A percentile compares a stretch with the other conserved stretches of the same genome.
Evolutionary conservation across 1,140 invertebrate species (phyloP).

Genomic region (Schmidtea mediterranea): DNA sequence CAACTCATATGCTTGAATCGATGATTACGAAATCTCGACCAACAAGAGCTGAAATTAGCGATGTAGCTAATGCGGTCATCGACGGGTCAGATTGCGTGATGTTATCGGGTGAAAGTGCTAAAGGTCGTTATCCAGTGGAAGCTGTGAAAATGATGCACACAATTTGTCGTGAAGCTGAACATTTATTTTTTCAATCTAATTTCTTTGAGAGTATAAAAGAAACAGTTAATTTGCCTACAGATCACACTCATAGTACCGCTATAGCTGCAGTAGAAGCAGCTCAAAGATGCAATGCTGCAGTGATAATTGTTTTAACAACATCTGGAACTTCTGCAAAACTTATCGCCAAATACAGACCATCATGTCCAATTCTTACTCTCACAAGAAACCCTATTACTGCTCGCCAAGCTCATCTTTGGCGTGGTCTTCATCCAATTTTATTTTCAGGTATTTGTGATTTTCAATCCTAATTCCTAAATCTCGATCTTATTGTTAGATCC

Average conservation of each 20-base stretch:
- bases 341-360: constrained; percentile 70
- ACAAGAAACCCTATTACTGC: constrained; percentile 61
- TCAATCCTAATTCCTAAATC: too few species aligned
- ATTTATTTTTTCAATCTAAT: constrained; percentile 74
- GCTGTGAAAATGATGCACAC: constrained; percentile 60
- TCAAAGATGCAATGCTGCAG: constrained; percentile 58
- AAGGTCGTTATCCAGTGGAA: constrained; percentile 61
- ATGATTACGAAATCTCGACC: constrained; percentile 89
- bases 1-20: constrained; percentile 85
- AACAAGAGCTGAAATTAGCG: constrained; percentile 74
- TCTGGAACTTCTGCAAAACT: constrained; percentile 57
- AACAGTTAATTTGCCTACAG: constrained; percentile 47
- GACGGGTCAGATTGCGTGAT: constrained; percentile 54
- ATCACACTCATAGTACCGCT: constrained; percentile 64
- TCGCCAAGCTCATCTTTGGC: constrained; percentile 65
- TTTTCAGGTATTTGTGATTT: background rate
- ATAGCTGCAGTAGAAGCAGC: constrained; percentile 86
- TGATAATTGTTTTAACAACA: constrained; percentile 78
- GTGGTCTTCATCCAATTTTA: constrained; percentile 61
- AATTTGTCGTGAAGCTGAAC: constrained; percentile 88
- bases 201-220: constrained; percentile 55
- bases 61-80: constrained; percentile 84
- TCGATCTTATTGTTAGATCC: too few species aligned
- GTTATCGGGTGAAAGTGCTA: constrained; percentile 60
- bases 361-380: constrained; percentile 82